A percentile compares a stretch with the other conserved stretches of the same genome.
Evolutionary conservation across 2,888 invertebrate species (phyloP).

Genomic region (Ceriagrion tenellum): DNA sequence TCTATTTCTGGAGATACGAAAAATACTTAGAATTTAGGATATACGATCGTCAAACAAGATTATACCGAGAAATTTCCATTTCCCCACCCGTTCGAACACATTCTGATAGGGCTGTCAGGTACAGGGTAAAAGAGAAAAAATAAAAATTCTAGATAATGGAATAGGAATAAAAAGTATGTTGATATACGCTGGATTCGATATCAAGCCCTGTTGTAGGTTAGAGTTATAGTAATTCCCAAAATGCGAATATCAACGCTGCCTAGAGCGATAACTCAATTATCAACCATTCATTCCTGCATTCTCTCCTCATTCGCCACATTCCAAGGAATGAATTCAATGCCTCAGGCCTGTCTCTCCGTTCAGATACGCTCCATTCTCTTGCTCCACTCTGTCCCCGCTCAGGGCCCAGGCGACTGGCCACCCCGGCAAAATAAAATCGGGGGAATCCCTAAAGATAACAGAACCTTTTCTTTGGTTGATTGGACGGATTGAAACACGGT

Average conservation of each 20-base stretch:
- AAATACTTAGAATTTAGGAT: too few species aligned
- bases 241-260: too few species aligned
- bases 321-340: neutral
- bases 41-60: too few species aligned
- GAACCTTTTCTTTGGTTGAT: neutral
- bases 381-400: neutral
- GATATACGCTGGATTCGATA: neutral
- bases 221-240: neutral
- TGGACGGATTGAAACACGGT: neutral
- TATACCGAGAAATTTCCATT: too few species aligned
- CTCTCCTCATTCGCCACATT: conserved; percentile 31
- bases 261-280: neutral
- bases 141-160: too few species aligned
- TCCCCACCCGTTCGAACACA: too few species aligned
- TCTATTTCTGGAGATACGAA: too few species aligned
- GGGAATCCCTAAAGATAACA: neutral
- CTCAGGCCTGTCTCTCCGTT: neutral
- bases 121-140: too few species aligned
- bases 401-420: neutral
- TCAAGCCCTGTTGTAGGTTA: neutral
- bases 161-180: too few species aligned
- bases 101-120: too few species aligned
- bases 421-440: neutral
- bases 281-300: neutral
- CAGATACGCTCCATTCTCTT: neutral